Base-by-base conservation (phyloP, 2,888 invertebrate genomes). In the Cabera pusaria region DNA sequence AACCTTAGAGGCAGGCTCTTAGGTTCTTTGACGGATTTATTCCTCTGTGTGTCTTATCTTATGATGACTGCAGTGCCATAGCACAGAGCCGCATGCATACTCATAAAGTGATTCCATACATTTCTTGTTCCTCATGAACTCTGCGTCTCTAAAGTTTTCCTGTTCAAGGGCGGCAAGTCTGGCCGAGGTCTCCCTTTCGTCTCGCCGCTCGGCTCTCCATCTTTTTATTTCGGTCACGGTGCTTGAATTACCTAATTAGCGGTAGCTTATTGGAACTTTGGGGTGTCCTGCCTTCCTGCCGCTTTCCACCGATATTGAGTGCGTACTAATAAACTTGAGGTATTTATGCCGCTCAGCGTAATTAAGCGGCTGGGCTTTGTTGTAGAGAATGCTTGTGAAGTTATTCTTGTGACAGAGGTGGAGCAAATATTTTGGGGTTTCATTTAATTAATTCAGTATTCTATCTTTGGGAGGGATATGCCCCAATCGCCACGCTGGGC, bases 211-310 rank as follows among this genome's bases (percentile, higher is more conserved):
- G 75, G 73, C 68, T 61, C 69, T 72, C 66, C 65, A 72, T 72
- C 70, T 63, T 75, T 78, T 81, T 76, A 80, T 78, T 81, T 74
- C 56, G 63, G 80, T 83, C 79, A 85, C 79, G 82, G 81, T 76
- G 61, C 72, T 79, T 79, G 79, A 75, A 85, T 84, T 78, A 81
- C 76, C 71, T 84, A 85, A 87, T 87, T 85, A 85, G 80, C 76
- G 48, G 77, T 68, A 73, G 72, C 70, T 74, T 75, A 80, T 83
- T 79, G 73, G 67, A 65, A 73, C 65, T 72, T 69, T 56, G 9
- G 53, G 64, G 64, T 63, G 67, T 70, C n/a, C n/a, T n/a, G n/a
- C n/a, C n/a, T n/a, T n/a, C 66, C 65, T 68, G 71, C 72, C 64
- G 63, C 62, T 67, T 63, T 61, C 59, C 60, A 74, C 69, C 63